phyloP scores from a whole-genome alignment of 2,113 vertebrate genomes.

The Poecile atricapillus region DNA sequence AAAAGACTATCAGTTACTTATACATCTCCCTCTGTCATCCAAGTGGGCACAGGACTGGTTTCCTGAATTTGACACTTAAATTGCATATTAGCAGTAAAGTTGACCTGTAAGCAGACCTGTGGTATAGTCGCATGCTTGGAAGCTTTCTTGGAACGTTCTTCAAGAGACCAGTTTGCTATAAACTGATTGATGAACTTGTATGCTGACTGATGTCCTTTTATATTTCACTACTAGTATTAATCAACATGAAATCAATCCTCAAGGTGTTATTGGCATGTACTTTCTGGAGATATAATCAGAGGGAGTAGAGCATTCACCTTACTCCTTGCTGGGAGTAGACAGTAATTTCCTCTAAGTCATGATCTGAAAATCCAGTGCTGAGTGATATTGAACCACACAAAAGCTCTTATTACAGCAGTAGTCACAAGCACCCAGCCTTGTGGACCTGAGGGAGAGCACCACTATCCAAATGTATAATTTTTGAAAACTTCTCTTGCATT shows the following conservation, averaged over 20 bases:
- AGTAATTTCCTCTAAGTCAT: conserved; percentile 21
- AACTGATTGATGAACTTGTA: neutral
- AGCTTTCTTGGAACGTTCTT: neutral
- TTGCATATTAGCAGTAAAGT: neutral
- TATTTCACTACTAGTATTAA: neutral
- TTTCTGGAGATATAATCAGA: neutral
- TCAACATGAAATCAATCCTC: neutral
- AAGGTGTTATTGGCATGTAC: neutral
- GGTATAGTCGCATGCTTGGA: neutral
- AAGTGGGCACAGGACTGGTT: neutral
- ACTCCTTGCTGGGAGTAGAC: neutral
- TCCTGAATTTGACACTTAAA: neutral
- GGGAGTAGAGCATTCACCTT: neutral
- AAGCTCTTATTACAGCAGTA: neutral
- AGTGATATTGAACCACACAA: conserved; percentile 17
- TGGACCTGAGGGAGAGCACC: neutral
- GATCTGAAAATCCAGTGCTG: neutral
- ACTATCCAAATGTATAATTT: neutral
- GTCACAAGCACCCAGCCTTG: neutral
- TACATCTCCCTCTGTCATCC: neutral
- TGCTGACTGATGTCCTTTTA: neutral
- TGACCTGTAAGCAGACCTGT: neutral
- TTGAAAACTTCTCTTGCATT: neutral
- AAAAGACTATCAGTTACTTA: neutral
- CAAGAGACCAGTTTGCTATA: neutral